A percentile compares a stretch with the other conserved stretches of the same genome.
These are phyloP conservation scores for Pteria penguin DNA, from an alignment of 2,888 invertebrate genomes.

Conservation along the genomic window DNA sequence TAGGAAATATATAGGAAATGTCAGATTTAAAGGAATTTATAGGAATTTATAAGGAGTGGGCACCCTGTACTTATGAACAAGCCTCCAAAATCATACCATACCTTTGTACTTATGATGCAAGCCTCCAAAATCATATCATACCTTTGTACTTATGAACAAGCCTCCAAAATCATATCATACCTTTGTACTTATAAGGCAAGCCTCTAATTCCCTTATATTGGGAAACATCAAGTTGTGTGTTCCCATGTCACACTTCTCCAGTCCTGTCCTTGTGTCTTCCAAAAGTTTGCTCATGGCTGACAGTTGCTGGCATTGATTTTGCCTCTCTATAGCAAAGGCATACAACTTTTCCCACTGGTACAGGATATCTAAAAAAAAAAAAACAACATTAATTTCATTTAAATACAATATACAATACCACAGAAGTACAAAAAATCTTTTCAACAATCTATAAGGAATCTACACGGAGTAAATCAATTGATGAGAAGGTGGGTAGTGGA, in stretches of 20 bases:
- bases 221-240: slow-evolving; percentile 39
- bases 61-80: background rate
- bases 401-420: no score
- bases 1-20: no score
- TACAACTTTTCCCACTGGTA: slow-evolving; percentile 75
- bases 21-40: no score
- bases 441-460: no score
- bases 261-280: slow-evolving; percentile 42
- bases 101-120: no score
- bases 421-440: no score
- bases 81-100: no score
- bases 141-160: background rate
- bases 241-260: slow-evolving; percentile 45
- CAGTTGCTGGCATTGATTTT: slow-evolving; percentile 69
- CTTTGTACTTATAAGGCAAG: slow-evolving; percentile 49
- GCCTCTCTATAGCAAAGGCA: slow-evolving; percentile 67
- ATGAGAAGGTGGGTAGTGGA: no score
- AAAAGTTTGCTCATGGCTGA: slow-evolving; percentile 55
- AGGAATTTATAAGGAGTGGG: background rate
- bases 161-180: slow-evolving; percentile 27
- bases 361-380: slow-evolving; percentile 63
- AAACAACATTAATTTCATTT: no score
- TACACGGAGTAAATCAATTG: no score
- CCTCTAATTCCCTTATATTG: slow-evolving; percentile 50
- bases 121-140: no score